phyloP scores from a whole-genome alignment of 30 jellyfish, hydroid and myxozoan species.

The Aurelia aurita complex sp. Pacific region DNA sequence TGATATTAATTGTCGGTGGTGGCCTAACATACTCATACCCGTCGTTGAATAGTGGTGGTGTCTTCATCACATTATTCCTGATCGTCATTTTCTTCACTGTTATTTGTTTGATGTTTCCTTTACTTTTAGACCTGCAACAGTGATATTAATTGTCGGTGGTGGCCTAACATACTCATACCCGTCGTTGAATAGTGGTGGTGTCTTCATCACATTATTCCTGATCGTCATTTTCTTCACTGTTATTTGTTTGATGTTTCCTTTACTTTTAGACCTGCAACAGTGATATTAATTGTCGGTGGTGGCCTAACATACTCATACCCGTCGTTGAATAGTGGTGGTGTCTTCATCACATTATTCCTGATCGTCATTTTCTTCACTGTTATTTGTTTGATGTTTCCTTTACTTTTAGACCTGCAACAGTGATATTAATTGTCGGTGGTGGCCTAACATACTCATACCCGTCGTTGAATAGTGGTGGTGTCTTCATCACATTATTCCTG shows the following conservation, averaged over 20 bases:
- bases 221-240: constrained; percentile 52
- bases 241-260: constrained; percentile 52
- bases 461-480: constrained; percentile 50
- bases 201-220: constrained; percentile 46
- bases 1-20: constrained; percentile 86
- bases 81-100: constrained; percentile 52
- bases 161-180: constrained; percentile 90
- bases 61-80: constrained; percentile 46
- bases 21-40: constrained; percentile 90
- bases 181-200: constrained; percentile 50
- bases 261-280: constrained; percentile 41
- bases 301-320: constrained; percentile 89
- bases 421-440: constrained; percentile 87
- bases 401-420: constrained; percentile 47
- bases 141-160: constrained; percentile 87
- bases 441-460: constrained; percentile 90
- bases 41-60: constrained; percentile 50
- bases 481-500: constrained; percentile 46
- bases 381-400: constrained; percentile 52
- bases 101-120: constrained; percentile 51
- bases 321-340: constrained; percentile 50
- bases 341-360: constrained; percentile 46
- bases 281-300: constrained; percentile 87
- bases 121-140: constrained; percentile 41
- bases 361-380: constrained; percentile 52